Percentiles rank a stretch among this genome's conserved stretches.
These are phyloP conservation scores for Rallus crepitans DNA, from an alignment of 2,797 vertebrate species.

Conservation along the genomic window DNA sequence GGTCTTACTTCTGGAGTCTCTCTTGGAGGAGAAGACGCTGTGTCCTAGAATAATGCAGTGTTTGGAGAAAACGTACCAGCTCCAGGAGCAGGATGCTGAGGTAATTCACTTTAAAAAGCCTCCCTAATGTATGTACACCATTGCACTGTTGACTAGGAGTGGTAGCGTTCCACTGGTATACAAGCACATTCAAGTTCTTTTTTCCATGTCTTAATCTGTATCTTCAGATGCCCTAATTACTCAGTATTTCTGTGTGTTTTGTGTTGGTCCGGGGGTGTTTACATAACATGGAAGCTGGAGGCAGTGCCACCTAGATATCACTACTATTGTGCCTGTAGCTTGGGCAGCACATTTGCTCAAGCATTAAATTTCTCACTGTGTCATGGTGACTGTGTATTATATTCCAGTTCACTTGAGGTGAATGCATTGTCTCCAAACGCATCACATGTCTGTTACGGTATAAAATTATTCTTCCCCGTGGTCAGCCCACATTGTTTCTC, in stretches of 20 bases:
- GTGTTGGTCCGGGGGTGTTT: not conserved
- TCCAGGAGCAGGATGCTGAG: conserved; percentile 90
- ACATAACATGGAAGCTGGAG: not conserved
- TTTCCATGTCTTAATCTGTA: not conserved
- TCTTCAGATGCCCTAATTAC: not conserved
- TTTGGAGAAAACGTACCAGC: conserved; percentile 84
- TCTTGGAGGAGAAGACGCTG: conserved; percentile 87
- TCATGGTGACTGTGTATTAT: not conserved
- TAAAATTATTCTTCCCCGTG: not conserved
- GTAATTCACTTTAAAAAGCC: conserved; percentile 71
- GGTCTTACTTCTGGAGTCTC: conserved; percentile 91
- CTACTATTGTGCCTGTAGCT: rapidly evolving
- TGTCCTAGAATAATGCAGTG: conserved; percentile 75
- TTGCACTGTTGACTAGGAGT: not conserved
- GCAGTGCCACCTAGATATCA: not conserved
- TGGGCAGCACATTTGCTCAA: not conserved
- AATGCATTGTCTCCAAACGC: not conserved
- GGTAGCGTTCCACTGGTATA: not conserved
- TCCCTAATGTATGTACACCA: rapidly evolving
- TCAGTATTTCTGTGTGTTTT: not conserved
- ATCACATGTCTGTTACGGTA: not conserved
- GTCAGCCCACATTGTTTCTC: not conserved
- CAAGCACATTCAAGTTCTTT: not conserved
- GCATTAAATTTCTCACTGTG: not conserved
- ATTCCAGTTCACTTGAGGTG: not conserved